Base-by-base conservation (phyloP, 2,888 invertebrate genomes). In the Agonopterix heracliana region DNA sequence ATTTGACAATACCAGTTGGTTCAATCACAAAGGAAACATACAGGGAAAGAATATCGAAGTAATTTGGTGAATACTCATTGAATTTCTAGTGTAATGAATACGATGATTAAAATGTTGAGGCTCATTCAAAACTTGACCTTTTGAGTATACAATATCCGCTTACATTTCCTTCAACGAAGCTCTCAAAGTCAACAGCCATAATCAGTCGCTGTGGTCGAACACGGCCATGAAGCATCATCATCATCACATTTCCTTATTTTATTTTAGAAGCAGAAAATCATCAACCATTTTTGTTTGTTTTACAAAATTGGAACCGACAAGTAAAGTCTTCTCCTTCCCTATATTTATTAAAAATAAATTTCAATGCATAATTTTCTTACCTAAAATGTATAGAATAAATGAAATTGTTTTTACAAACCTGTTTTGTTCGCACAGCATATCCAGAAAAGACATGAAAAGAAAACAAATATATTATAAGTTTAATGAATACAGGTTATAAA, bases 1-100 rank as follows among this genome's bases (percentile, higher is more conserved):
- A 66, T 73, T 69, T 64, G 69, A 87, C 84, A 87, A 87, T 87
- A 66, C 70, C 57, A 61, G 45, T 68, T 70, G 76, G 70, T 70
- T 63, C 54, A 51, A 63, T 58, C 53, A 83, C 79, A 86, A 83
- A 69, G 68, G 70, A 64, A n/a, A 64, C 64, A 71, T 59, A 63
- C 60, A 69, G 71, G 71, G 74, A 63, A 68, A 72, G 76, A 75
- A 78, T 81, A 83, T 77, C 66, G 68, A 67, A 79, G 74, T 83
- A 83, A 83, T 82, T 81, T 73, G 71, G 26, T 26, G 26, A 26
- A 26, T 26, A 26, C 66, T 74, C 71, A 74, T 75, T 77, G 71
- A 76, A 69, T 60, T 63, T 61, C 53, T 63, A 49, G 45, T 62
- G 61, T 71, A 69, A 71, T 69, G 65, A 69, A 71, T 71, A 66